Percentiles rank a stretch among this genome's conserved stretches.
Conservation (phyloP, 2,113 vertebrate genomes). For the Gasterosteus aculeatus region DNA sequence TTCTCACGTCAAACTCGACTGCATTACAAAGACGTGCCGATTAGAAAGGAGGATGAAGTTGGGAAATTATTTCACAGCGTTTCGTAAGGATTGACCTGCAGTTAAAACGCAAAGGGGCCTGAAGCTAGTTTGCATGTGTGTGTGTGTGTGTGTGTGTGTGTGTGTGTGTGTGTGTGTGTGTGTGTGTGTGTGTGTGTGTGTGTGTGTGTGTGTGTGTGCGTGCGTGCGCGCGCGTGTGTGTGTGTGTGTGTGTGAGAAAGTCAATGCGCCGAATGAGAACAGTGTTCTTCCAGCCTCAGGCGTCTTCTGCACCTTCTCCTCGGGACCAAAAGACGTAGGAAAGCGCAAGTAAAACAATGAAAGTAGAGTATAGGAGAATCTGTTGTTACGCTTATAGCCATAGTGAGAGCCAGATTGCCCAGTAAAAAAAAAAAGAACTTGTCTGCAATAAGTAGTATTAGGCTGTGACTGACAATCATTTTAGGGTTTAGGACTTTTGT, state of each 20-base stretch:
- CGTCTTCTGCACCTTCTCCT: slow-evolving; percentile 31
- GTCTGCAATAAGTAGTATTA: background rate
- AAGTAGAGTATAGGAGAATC: slow-evolving; percentile 26
- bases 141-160: slow-evolving; percentile 5
- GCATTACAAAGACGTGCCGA: slow-evolving; percentile 44
- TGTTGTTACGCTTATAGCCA: background rate
- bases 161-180: too few relatives aligned
- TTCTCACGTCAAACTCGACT: slow-evolving; percentile 29
- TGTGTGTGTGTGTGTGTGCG: too few relatives aligned
- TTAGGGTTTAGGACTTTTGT: background rate
- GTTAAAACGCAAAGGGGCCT: slow-evolving; percentile 48
- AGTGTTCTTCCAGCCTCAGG: slow-evolving; percentile 45
- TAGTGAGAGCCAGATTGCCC: background rate
- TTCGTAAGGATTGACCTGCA: slow-evolving; percentile 72
- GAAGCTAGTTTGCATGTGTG: slow-evolving; percentile 16
- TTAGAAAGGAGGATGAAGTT: slow-evolving; percentile 51
- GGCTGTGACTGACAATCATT: background rate
- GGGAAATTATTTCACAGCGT: slow-evolving; percentile 70
- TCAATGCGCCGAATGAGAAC: slow-evolving; percentile 9
- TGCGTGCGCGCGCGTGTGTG: too few relatives aligned
- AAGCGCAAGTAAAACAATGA: slow-evolving; percentile 25
- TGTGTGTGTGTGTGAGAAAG: too few relatives aligned
- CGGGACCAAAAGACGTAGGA: slow-evolving; percentile 23
- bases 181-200: too few relatives aligned
- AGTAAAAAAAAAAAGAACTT: background rate